These are phyloP conservation scores for Pseudomugil gertrudae DNA, from an alignment of 2,797 vertebrate genomes.

Conservation along the genomic window DNA sequence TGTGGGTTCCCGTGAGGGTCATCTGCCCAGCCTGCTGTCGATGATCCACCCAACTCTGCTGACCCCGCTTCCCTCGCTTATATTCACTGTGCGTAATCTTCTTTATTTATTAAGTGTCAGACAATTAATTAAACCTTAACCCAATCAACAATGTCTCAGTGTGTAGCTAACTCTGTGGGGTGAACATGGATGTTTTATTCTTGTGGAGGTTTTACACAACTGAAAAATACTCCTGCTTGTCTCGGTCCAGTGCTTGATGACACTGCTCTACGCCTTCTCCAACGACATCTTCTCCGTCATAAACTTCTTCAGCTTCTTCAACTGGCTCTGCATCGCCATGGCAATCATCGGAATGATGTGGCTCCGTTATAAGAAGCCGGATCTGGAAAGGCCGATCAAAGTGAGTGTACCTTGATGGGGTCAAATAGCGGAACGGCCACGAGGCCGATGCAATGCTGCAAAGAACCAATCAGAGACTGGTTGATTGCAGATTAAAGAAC, in stretches of 20 bases:
- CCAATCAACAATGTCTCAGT: background rate
- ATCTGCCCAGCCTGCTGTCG: slow-evolving; percentile 93
- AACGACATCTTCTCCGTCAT: slow-evolving; percentile 96
- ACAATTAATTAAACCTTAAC: background rate
- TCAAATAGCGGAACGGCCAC: background rate
- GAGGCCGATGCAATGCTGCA: slow-evolving; percentile 21
- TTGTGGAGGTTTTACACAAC: background rate
- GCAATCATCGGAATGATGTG: slow-evolving; percentile 97
- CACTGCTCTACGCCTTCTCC: slow-evolving; percentile 96
- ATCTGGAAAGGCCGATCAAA: slow-evolving; percentile 94
- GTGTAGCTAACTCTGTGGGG: background rate
- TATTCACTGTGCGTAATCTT: slow-evolving; percentile 89
- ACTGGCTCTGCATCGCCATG: slow-evolving; percentile 97
- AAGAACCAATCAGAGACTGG: slow-evolving; percentile 48
- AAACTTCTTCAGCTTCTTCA: slow-evolving; percentile 99
- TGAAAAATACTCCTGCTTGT: background rate
- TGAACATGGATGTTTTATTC: background rate
- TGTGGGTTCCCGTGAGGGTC: slow-evolving; percentile 94
- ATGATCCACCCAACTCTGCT: slow-evolving; percentile 96
- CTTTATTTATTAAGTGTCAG: background rate
- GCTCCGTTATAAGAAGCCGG: slow-evolving; percentile 93
- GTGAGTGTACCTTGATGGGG: slow-evolving; percentile 67
- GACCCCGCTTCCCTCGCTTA: slow-evolving; percentile 92
- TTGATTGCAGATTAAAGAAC: slow-evolving; percentile 28
- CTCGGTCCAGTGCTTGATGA: slow-evolving; percentile 89